Evolutionary conservation across 2,113 vertebrate species (phyloP).

Genomic region (Pithys albifrons): DNA sequence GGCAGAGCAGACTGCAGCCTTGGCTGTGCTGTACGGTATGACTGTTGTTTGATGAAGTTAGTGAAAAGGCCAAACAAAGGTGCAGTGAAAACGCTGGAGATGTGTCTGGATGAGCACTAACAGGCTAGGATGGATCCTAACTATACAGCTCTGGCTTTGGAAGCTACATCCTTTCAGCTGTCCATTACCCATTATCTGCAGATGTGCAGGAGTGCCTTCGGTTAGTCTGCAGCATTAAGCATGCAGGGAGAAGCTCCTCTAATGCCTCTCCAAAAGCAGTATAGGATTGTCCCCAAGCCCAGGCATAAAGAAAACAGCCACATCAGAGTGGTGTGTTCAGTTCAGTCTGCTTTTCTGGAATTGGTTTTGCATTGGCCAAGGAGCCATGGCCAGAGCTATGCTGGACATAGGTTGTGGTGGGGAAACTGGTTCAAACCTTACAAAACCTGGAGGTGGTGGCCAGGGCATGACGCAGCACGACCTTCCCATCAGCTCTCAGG

Average conservation of each 20-base stretch:
- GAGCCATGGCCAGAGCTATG: accelerated
- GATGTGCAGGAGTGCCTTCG: not conserved
- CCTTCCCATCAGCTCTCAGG: not conserved
- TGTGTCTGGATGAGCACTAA: not conserved
- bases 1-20: not conserved
- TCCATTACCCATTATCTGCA: not conserved
- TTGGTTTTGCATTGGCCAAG: not conserved
- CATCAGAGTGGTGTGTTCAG: not conserved
- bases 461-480: accelerated
- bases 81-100: not conserved
- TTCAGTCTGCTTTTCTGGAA: not conserved
- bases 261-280: not conserved
- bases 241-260: not conserved
- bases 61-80: not conserved
- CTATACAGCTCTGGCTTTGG: not conserved
- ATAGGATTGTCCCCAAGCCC: not conserved
- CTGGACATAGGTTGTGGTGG: accelerated
- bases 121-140: not conserved
- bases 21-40: accelerated
- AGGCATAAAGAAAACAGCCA: not conserved
- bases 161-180: not conserved
- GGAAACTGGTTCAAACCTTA: not conserved
- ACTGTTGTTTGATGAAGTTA: not conserved
- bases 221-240: not conserved
- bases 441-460: not conserved